phyloP scores from a whole-genome alignment of 2,797 vertebrate genomes.

The Channallabes apus region DNA sequence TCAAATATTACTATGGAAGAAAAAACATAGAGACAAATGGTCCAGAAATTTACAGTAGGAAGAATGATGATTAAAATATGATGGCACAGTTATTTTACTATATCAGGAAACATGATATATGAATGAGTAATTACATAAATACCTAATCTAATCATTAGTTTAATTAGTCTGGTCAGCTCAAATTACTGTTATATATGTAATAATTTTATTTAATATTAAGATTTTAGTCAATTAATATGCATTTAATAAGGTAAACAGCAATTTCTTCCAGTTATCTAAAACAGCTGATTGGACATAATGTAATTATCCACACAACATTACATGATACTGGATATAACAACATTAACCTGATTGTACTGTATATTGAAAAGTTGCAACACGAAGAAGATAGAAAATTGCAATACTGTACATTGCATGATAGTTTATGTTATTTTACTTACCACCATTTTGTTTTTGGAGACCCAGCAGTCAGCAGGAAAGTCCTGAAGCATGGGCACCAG shows the following conservation, averaged over 20 bases:
- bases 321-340: background rate
- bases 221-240: background rate
- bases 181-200: background rate
- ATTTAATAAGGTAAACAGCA: background rate
- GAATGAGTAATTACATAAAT: background rate
- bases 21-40: background rate
- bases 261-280: background rate
- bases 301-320: background rate
- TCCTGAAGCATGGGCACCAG: constrained; percentile 91
- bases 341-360: background rate
- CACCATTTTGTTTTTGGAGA: constrained; percentile 97
- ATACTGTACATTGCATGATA: background rate
- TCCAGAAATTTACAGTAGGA: too few species aligned
- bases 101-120: background rate
- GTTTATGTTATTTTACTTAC: constrained; percentile 70
- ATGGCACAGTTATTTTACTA: background rate
- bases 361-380: background rate
- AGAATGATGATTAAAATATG: background rate
- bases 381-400: background rate
- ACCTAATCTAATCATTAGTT: background rate
- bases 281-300: background rate
- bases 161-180: background rate
- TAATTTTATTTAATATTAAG: background rate
- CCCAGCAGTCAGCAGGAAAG: constrained; percentile 95
- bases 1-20: background rate